Evolutionary conservation across 2,888 invertebrate genomes (phyloP).

Genomic region (Synanthedon myopaeformis): DNA sequence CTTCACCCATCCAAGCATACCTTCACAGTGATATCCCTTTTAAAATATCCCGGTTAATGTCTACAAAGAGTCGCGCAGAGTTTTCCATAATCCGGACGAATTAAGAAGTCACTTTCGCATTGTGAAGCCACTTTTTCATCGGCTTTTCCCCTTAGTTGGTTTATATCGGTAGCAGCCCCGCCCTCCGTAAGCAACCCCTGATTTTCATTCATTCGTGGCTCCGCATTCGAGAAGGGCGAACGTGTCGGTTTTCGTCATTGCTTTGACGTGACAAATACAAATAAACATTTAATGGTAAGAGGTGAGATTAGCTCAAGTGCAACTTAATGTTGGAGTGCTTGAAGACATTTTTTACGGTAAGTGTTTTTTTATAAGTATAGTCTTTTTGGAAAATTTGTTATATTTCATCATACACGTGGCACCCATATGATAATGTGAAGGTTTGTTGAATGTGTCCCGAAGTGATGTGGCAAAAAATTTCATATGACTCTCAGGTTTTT

Average conservation of each 20-base stretch:
- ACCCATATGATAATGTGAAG: no score
- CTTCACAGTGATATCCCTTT: constrained; percentile 5
- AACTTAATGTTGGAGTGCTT: neutral
- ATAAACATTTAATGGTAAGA: constrained; percentile 32
- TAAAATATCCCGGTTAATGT: constrained; percentile 18
- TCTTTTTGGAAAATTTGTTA: neutral
- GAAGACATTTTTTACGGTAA: constrained; percentile 2
- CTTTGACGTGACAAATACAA: constrained; percentile 31
- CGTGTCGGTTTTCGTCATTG: constrained; percentile 12
- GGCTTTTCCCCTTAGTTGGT: constrained; percentile 24
- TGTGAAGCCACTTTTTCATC: constrained; percentile 4
- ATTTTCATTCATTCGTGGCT: constrained; percentile 54
- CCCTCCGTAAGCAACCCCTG: constrained; percentile 46
- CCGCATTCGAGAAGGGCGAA: constrained; percentile 23
- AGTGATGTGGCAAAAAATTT: no score
- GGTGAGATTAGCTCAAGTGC: constrained; percentile 3
- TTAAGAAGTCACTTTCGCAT: constrained; percentile 11
- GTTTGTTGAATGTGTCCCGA: no score
- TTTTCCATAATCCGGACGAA: constrained; percentile 34
- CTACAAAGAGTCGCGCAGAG: constrained; percentile 30
- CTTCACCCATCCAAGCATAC: no score
- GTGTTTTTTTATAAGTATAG: neutral
- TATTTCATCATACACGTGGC: neutral
- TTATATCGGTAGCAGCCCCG: constrained; percentile 38
- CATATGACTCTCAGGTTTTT: no score